A percentile compares a stretch with the other conserved stretches of the same genome.
Conservation (phyloP, 2,113 vertebrate species). For the Lepus americanus region DNA sequence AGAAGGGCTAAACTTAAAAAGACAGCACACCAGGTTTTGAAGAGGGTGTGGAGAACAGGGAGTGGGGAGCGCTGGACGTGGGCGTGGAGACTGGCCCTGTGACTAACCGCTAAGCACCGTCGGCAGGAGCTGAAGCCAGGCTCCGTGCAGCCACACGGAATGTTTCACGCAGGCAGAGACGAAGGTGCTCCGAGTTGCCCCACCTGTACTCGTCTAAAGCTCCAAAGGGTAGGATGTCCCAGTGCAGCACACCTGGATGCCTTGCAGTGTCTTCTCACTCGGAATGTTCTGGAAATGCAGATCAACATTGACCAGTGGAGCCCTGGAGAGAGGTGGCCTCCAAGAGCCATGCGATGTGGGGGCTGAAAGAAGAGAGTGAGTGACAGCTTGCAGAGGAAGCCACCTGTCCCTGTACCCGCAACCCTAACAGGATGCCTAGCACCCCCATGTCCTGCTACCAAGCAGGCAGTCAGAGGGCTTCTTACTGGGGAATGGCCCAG, state of each 20-base stretch:
- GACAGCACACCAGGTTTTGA: not conserved
- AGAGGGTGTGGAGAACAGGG: not conserved
- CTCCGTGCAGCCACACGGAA: not conserved
- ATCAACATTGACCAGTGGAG: not conserved
- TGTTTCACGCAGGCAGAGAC: not conserved
- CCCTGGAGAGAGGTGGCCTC: not conserved
- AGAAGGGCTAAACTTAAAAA: not conserved
- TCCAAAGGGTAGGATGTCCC: not conserved
- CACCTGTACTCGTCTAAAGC: not conserved
- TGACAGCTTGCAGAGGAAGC: not conserved
- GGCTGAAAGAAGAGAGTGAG: not conserved
- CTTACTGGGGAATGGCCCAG: not conserved
- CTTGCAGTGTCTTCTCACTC: too few relatives aligned
- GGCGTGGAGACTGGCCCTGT: too few relatives aligned
- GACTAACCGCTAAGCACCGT: not conserved
- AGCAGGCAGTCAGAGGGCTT: not conserved
- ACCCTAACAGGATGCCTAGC: not conserved
- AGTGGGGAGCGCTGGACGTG: accelerated
- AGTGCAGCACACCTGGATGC: not conserved
- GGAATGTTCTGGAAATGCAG: not conserved
- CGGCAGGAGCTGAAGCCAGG: not conserved
- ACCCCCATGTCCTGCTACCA: not conserved
- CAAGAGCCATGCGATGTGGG: not conserved
- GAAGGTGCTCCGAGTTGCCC: too few relatives aligned
- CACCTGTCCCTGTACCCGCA: not conserved